Percentiles rank a stretch among this genome's conserved stretches.
phyloP scores from a whole-genome alignment of 2,888 invertebrate species.

The Stenodera caucasica region DNA sequence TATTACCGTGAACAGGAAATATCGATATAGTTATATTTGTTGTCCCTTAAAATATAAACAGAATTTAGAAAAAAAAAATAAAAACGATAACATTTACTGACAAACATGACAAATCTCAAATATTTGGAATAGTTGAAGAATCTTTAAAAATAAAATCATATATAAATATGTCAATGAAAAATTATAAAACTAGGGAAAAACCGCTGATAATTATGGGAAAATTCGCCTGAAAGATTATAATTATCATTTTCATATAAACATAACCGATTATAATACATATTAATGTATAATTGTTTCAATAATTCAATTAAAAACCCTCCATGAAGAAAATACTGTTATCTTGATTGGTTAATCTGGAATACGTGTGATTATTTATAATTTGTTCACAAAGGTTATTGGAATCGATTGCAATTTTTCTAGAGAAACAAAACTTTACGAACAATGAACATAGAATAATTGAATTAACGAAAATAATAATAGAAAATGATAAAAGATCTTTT shows the following conservation, averaged over 20 bases:
- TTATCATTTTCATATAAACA: neutral
- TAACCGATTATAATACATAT: too few species aligned
- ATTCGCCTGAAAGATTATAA: too few species aligned
- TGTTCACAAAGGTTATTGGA: neutral
- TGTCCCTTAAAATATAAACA: neutral
- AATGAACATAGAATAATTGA: conserved; percentile 7
- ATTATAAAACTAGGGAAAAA: too few species aligned
- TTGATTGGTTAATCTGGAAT: neutral
- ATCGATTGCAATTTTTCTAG: neutral
- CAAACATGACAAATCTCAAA: neutral
- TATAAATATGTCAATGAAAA: too few species aligned
- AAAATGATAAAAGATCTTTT: neutral
- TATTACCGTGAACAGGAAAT: conserved; percentile 4
- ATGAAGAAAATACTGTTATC: neutral
- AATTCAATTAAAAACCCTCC: neutral
- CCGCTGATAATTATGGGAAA: too few species aligned
- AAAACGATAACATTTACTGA: neutral
- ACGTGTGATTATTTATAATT: neutral
- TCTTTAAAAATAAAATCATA: neutral
- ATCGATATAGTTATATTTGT: neutral
- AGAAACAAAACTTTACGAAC: neutral
- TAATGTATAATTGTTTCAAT: neutral
- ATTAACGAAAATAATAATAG: too few species aligned
- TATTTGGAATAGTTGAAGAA: neutral
- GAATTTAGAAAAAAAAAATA: too few species aligned